Percentiles rank a stretch among this genome's conserved stretches.
phyloP scores from a whole-genome alignment of 2,113 vertebrate species.

The Cepphus grylle region DNA sequence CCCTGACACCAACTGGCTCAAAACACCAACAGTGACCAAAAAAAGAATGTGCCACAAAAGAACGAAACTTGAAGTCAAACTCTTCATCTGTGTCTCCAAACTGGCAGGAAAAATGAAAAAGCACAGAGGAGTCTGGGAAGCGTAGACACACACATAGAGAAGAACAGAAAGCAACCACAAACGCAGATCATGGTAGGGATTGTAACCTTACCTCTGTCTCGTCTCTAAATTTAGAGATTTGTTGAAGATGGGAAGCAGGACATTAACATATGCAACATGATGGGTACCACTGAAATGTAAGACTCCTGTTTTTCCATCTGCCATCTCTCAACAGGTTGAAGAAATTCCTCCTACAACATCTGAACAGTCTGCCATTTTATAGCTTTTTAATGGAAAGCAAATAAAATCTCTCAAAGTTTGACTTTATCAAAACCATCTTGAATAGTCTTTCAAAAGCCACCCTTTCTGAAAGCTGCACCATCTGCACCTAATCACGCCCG shows the following conservation, averaged over 20 bases:
- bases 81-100: accelerated
- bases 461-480: background rate
- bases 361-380: background rate
- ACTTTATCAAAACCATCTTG: conserved; percentile 22
- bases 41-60: background rate
- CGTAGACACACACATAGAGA: accelerated
- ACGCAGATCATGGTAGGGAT: accelerated
- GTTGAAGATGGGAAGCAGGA: background rate
- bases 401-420: background rate
- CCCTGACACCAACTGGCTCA: background rate
- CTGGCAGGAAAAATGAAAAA: background rate
- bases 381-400: background rate
- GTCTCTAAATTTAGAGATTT: background rate
- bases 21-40: background rate
- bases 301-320: background rate
- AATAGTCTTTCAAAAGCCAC: background rate
- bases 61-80: background rate
- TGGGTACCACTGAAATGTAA: background rate
- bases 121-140: accelerated
- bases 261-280: background rate
- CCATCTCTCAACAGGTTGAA: background rate
- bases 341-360: background rate
- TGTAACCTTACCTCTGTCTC: background rate
- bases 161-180: background rate
- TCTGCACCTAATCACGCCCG: background rate